Evolutionary conservation across 2,888 invertebrate species (phyloP).

Genomic region (Lochmaea capreae): DNA sequence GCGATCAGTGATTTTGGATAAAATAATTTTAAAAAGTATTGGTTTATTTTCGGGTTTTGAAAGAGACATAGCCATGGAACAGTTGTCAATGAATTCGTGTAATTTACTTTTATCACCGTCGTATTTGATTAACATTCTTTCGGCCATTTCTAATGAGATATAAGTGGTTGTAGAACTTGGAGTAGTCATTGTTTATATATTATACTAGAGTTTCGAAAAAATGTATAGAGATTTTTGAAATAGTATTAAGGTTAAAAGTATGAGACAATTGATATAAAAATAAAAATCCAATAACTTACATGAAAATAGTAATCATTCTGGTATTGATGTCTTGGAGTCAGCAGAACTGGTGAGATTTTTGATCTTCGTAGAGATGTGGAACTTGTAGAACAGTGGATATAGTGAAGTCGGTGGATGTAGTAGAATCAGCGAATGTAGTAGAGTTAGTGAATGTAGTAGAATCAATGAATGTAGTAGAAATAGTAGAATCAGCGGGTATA

Average conservation of each 20-base stretch:
- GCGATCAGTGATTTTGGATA: conserved; percentile 45
- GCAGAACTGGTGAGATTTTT: background rate
- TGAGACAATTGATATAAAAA: background rate
- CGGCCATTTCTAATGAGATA: conserved; percentile 27
- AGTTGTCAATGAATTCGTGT: conserved; percentile 41
- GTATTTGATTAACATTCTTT: conserved; percentile 32
- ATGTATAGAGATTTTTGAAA: background rate
- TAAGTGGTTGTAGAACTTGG: background rate
- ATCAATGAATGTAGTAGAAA: background rate
- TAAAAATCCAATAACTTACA: background rate
- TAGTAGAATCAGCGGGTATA: too few relatives aligned
- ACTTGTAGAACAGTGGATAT: background rate
- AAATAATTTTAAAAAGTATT: conserved; percentile 41
- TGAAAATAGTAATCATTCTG: background rate
- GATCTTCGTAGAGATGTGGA: background rate
- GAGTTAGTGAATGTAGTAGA: background rate
- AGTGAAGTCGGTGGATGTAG: background rate
- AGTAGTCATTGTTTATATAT: background rate
- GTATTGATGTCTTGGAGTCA: background rate
- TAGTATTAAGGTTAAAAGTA: background rate
- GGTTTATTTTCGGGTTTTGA: conserved; percentile 32
- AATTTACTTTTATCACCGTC: conserved; percentile 39
- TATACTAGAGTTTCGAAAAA: background rate
- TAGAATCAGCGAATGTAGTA: background rate
- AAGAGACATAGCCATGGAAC: conserved; percentile 36